Conservation (phyloP, 2,113 vertebrate genomes). For the Eurystomus gularis region DNA sequence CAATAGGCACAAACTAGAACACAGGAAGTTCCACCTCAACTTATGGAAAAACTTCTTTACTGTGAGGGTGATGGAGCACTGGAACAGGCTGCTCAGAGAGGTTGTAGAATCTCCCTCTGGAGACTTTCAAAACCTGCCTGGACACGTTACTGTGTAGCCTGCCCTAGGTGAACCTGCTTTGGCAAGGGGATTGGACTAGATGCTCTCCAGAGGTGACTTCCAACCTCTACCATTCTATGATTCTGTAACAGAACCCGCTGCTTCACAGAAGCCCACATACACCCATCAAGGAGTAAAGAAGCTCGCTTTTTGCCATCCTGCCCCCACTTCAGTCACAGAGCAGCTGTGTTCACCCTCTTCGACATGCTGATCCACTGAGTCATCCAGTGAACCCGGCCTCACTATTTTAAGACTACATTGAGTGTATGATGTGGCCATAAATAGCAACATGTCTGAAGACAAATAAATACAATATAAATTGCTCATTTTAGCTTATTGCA, state of each 20-base stretch:
- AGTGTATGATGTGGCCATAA: slow-evolving; percentile 32
- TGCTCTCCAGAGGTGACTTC: no score
- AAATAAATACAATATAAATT: slow-evolving; percentile 63
- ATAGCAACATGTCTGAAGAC: slow-evolving; percentile 63
- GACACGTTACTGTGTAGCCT: no score
- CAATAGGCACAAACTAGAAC: no score
- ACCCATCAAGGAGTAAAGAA: fast-evolving
- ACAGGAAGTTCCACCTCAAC: no score
- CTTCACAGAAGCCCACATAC: not conserved
- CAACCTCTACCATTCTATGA: no score
- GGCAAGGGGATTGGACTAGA: no score
- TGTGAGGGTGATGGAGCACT: no score
- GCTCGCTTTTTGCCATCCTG: not conserved
- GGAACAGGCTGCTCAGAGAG: no score
- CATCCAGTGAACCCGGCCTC: not conserved
- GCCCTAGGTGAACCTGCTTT: no score
- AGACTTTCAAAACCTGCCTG: no score
- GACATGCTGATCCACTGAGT: slow-evolving; percentile 10
- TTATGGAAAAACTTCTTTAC: no score
- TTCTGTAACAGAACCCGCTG: not conserved
- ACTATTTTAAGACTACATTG: slow-evolving; percentile 45
- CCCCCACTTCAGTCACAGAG: not conserved
- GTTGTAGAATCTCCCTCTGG: no score
- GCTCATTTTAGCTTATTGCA: slow-evolving; percentile 45
- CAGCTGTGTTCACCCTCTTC: not conserved